Conservation (phyloP, 2,797 vertebrate species). For the Neosilurus mollespiculum region DNA sequence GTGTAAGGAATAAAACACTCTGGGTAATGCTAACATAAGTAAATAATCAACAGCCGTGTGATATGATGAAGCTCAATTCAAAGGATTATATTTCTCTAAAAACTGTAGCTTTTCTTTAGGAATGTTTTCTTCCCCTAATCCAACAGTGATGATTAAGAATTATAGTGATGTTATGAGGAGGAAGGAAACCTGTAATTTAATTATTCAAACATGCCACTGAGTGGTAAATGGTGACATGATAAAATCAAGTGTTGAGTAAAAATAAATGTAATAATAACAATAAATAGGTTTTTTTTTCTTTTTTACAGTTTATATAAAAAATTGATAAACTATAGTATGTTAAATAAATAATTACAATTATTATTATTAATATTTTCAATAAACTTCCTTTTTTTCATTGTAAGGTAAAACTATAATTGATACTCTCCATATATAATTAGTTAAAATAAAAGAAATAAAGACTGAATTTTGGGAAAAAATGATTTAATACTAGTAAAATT, state of each 20-base stretch:
- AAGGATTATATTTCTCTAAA: not conserved
- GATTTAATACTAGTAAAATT: no score
- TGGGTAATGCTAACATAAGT: not conserved
- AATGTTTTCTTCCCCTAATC: not conserved
- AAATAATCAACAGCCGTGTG: not conserved
- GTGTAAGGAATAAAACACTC: not conserved
- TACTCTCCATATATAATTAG: no score
- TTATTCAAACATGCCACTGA: not conserved
- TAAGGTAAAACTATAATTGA: no score
- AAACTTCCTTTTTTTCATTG: no score
- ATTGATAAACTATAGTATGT: not conserved
- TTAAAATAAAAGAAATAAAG: no score
- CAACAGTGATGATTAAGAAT: not conserved
- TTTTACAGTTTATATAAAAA: no score
- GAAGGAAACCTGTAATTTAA: not conserved
- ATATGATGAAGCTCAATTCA: not conserved
- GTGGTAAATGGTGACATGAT: not conserved
- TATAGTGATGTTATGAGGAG: not conserved
- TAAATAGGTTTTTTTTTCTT: not conserved
- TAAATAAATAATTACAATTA: not conserved
- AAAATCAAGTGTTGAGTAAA: not conserved
- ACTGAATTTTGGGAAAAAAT: no score
- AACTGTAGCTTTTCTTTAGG: not conserved
- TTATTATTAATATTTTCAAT: not conserved
- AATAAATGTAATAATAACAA: not conserved